Conservation (phyloP, 2,888 invertebrate genomes). For the Trilocha varians region DNA sequence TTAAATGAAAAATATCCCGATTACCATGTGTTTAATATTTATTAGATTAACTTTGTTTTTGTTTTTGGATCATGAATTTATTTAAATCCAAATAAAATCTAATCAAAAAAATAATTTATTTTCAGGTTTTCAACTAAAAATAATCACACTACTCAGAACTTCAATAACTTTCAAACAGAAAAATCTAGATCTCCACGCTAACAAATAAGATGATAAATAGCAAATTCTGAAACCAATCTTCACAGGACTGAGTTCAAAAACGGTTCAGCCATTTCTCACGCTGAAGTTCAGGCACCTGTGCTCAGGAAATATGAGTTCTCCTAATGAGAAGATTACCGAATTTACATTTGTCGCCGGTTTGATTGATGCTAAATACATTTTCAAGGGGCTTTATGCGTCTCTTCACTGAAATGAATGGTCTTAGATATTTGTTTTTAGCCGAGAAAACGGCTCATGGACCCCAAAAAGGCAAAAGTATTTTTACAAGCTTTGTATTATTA, state of each 20-base stretch:
- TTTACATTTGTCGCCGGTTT: slow-evolving; percentile 37
- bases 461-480: too few relatives aligned
- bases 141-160: too few relatives aligned
- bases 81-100: neutral
- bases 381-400: slow-evolving; percentile 11
- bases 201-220: slow-evolving; percentile 12
- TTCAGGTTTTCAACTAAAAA: too few relatives aligned
- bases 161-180: neutral
- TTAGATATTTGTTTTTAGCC: slow-evolving; percentile 2
- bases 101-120: too few relatives aligned
- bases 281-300: slow-evolving; percentile 25
- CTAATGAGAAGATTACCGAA: slow-evolving; percentile 49
- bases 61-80: neutral
- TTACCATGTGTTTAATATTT: too few relatives aligned
- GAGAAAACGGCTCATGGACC: too few relatives aligned
- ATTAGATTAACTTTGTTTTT: too few relatives aligned
- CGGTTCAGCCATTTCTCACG: slow-evolving; percentile 29
- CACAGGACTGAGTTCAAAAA: slow-evolving; percentile 22
- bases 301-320: slow-evolving; percentile 33
- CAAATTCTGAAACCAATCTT: slow-evolving; percentile 27
- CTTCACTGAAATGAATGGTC: too few relatives aligned
- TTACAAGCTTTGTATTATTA: too few relatives aligned
- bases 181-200: neutral
- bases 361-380: slow-evolving; percentile 31
- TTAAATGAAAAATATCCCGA: too few relatives aligned